These are phyloP conservation scores for Heptranchias perlo DNA, from an alignment of 2,113 vertebrate species.

Conservation along the genomic window DNA sequence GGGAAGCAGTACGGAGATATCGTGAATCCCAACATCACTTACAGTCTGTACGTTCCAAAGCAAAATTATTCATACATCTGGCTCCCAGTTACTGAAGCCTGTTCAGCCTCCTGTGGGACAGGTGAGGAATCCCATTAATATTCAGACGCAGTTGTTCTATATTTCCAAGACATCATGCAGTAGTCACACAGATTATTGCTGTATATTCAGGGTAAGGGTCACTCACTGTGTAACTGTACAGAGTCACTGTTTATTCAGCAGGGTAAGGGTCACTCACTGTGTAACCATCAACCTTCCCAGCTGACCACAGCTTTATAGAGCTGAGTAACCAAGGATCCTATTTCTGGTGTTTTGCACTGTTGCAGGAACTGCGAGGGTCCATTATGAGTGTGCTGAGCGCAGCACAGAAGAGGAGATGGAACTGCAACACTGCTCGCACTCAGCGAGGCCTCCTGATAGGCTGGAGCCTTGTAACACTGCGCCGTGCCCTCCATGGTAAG, in stretches of 20 bases:
- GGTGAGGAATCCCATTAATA: slow-evolving; percentile 55
- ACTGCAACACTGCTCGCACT: slow-evolving; percentile 54
- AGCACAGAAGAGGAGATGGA: slow-evolving; percentile 49
- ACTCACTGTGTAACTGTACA: background rate
- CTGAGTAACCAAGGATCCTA: background rate
- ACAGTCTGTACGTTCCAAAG: slow-evolving; percentile 67
- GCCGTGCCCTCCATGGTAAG: slow-evolving; percentile 70
- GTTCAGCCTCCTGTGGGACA: slow-evolving; percentile 81
- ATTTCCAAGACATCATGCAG: background rate
- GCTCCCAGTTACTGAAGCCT: slow-evolving; percentile 56
- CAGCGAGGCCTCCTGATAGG: slow-evolving; percentile 43
- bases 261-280: background rate
- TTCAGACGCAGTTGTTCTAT: background rate
- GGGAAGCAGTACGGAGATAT: slow-evolving; percentile 71
- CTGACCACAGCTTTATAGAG: too few species aligned
- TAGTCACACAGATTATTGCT: background rate
- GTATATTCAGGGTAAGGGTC: background rate
- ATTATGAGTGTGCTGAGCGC: slow-evolving; percentile 64
- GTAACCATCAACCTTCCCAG: background rate
- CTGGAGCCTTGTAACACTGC: slow-evolving; percentile 56
- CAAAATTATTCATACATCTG: slow-evolving; percentile 53
- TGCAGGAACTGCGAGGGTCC: slow-evolving; percentile 60
- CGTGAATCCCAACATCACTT: slow-evolving; percentile 77
- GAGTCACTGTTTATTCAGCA: background rate
- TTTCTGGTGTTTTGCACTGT: background rate